A percentile compares a stretch with the other conserved stretches of the same genome.
phyloP scores from a whole-genome alignment of 2,797 vertebrate genomes.

The Hydrophis major region DNA sequence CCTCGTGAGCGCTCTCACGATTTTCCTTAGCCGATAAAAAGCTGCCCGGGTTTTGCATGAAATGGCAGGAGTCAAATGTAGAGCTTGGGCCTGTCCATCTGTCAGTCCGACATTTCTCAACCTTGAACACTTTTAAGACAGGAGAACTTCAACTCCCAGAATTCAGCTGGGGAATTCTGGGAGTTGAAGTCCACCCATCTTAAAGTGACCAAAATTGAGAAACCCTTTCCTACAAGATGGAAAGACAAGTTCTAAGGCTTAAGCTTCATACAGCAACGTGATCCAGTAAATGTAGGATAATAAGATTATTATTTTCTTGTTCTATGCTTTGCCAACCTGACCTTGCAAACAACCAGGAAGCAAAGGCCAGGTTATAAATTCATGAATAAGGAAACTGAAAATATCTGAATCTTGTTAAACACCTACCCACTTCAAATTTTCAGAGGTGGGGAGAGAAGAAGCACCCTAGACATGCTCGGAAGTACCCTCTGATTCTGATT shows the following conservation, averaged over 20 bases:
- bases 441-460: too few species aligned
- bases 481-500: neutral
- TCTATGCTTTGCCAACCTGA: neutral
- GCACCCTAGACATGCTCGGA: neutral
- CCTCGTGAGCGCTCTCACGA: neutral
- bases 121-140: neutral
- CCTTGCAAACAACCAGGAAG: neutral
- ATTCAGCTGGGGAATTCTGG: neutral
- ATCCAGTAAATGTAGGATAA: neutral
- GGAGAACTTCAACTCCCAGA: neutral
- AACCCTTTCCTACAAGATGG: neutral
- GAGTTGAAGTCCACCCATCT: neutral
- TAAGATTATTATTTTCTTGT: neutral
- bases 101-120: neutral
- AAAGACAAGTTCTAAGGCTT: neutral
- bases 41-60: neutral
- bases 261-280: neutral
- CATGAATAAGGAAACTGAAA: neutral
- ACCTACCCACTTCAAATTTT: neutral
- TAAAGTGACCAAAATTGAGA: neutral
- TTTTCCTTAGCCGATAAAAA: neutral
- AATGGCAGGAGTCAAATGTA: neutral
- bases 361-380: neutral
- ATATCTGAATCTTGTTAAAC: neutral
- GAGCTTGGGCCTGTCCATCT: neutral